phyloP scores from a whole-genome alignment of 1,140 invertebrate genomes.

The Atopsyche davidsoni region DNA sequence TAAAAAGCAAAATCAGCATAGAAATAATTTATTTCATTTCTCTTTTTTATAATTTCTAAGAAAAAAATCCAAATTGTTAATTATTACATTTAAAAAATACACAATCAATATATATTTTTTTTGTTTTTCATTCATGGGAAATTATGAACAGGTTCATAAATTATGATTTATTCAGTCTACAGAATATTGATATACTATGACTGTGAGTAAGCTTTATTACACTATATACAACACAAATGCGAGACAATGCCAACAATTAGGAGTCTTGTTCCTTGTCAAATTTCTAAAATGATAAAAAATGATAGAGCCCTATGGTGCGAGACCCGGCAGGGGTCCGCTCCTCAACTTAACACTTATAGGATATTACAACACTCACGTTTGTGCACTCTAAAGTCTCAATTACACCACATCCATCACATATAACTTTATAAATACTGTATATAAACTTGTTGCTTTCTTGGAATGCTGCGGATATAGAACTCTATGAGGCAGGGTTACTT shows the following conservation, averaged over 20 bases:
- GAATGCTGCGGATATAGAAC: constrained; percentile 30
- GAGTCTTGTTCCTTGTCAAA: constrained; percentile 12
- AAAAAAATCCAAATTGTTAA: constrained; percentile 32
- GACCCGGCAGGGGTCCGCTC: not conserved
- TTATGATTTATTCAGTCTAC: constrained; percentile 29
- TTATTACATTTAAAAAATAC: constrained; percentile 32
- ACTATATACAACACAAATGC: constrained; percentile 32
- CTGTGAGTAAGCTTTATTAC: constrained; percentile 30
- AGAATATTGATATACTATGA: constrained; percentile 31
- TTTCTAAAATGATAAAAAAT: constrained; percentile 28
- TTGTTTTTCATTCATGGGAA: constrained; percentile 23
- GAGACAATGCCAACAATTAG: constrained; percentile 28
- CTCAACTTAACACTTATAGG: constrained; percentile 22
- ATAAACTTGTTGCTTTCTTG: constrained; percentile 25
- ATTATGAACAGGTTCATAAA: constrained; percentile 30
- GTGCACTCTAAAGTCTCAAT: constrained; percentile 28
- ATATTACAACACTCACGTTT: constrained; percentile 29
- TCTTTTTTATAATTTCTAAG: constrained; percentile 27
- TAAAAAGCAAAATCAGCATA: constrained; percentile 24
- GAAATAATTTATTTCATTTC: constrained; percentile 28
- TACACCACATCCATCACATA: constrained; percentile 27
- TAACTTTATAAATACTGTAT: constrained; percentile 24
- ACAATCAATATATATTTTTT: constrained; percentile 31
- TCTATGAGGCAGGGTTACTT: constrained; percentile 21
- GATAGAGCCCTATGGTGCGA: constrained; percentile 17